A percentile compares a stretch with the other conserved stretches of the same genome.
phyloP scores from a whole-genome alignment of 2,888 invertebrate genomes.

The Linnaemya tessellans region DNA sequence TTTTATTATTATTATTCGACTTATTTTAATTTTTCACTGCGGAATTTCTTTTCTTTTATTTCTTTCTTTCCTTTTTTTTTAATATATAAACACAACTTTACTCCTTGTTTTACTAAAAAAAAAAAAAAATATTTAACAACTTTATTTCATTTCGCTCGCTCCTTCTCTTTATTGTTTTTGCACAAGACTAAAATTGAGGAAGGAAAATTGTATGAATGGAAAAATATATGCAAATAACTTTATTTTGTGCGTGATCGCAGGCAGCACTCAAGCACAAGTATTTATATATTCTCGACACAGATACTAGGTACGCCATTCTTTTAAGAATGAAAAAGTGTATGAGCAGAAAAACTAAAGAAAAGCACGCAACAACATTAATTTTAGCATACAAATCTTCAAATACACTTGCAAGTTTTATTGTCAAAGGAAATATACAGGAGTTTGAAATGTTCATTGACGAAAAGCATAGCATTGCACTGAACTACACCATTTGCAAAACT shows the following conservation, averaged over 20 bases:
- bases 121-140: not conserved
- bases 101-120: not conserved
- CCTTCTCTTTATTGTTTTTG: not conserved
- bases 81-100: not conserved
- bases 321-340: not conserved
- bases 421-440: not conserved
- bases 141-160: conserved; percentile 2
- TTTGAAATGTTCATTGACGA: conserved; percentile 40
- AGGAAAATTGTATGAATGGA: conserved; percentile 26
- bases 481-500: conserved; percentile 40
- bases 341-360: not conserved
- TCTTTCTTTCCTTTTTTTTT: not conserved
- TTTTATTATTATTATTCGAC: not conserved
- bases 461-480: not conserved
- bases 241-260: conserved; percentile 65
- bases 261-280: conserved; percentile 45
- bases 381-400: conserved; percentile 18
- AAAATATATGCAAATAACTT: conserved; percentile 63
- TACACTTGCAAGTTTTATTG: conserved; percentile 3
- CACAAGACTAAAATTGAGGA: conserved; percentile 5
- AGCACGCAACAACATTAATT: conserved; percentile 6
- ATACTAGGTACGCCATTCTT: not conserved
- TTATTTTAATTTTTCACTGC: not conserved
- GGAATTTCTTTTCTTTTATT: not conserved
- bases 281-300: conserved; percentile 15